Percentiles rank a stretch among this genome's conserved stretches.
phyloP scores from a whole-genome alignment of 1,140 invertebrate genomes.

The Euwallacea similis region DNA sequence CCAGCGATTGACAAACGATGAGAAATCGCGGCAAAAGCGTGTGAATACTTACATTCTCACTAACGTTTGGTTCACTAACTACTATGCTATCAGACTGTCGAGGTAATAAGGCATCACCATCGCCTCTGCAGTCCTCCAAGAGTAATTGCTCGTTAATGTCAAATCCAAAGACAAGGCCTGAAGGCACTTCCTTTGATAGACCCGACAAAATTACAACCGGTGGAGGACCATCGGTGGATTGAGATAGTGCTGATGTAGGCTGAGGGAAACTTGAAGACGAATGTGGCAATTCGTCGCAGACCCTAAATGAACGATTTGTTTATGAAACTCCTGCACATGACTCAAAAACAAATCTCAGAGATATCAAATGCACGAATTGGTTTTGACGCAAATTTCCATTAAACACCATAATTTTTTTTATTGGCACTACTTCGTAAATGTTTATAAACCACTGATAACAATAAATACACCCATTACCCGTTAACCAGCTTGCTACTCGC shows the following conservation, averaged over 20 bases:
- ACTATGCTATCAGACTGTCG: not conserved
- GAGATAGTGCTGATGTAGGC: not conserved
- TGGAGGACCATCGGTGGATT: slow-evolving; percentile 47
- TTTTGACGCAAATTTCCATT: no score
- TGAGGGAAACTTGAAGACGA: slow-evolving; percentile 1
- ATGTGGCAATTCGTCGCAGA: slow-evolving; percentile 11
- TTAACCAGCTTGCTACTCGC: slow-evolving; percentile 23
- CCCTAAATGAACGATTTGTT: slow-evolving; percentile 5
- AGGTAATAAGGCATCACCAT: not conserved
- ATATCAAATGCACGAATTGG: no score
- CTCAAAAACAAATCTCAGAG: no score
- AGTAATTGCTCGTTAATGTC: slow-evolving; percentile 69
- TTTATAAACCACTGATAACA: no score
- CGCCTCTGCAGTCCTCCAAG: slow-evolving; percentile 40
- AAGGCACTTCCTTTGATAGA: slow-evolving; percentile 54
- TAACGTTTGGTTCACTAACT: slow-evolving; percentile 22
- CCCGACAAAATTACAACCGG: slow-evolving; percentile 64
- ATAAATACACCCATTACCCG: slow-evolving; percentile 8
- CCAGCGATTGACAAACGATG: not conserved
- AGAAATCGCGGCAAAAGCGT: not conserved
- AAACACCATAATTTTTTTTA: no score
- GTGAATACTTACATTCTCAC: slow-evolving; percentile 29
- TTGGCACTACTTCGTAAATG: no score
- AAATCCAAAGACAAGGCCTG: slow-evolving; percentile 65
- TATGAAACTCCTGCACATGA: not conserved